Conservation (phyloP, 2,888 invertebrate species). For the Eupithecia exiguata region DNA sequence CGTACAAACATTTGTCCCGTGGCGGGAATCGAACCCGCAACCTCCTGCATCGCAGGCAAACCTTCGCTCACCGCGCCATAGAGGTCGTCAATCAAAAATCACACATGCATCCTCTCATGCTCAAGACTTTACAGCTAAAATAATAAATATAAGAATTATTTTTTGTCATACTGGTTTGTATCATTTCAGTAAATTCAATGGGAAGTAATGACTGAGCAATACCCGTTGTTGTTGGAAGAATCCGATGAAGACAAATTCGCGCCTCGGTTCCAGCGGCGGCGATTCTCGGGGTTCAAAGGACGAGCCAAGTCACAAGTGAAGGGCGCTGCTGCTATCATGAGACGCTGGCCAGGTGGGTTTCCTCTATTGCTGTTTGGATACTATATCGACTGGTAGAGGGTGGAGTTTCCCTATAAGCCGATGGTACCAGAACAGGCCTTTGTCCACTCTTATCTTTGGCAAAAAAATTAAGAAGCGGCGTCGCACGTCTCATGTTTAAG, state of each 20-base stretch:
- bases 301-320: constrained; percentile 60
- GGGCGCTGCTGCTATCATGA: constrained; percentile 70
- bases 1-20: too few relatives aligned
- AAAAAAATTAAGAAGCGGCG: not conserved
- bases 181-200: constrained; percentile 51
- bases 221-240: constrained; percentile 69
- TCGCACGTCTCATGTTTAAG: not conserved
- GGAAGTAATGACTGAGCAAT: constrained; percentile 74
- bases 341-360: constrained; percentile 71
- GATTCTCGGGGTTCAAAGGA: constrained; percentile 50
- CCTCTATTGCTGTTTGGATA: not conserved
- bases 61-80: too few relatives aligned
- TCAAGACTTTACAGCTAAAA: not conserved
- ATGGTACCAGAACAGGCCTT: not conserved
- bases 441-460: not conserved
- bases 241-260: constrained; percentile 67
- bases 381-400: not conserved
- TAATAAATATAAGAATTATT: not conserved
- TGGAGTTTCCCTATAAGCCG: not conserved
- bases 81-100: too few relatives aligned
- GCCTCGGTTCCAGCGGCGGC: constrained; percentile 55
- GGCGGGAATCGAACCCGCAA: too few relatives aligned
- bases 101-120: not conserved
- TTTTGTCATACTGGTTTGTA: not conserved
- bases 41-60: too few relatives aligned